Conservation (phyloP, 2,888 invertebrate genomes). For the Unio delphinus region DNA sequence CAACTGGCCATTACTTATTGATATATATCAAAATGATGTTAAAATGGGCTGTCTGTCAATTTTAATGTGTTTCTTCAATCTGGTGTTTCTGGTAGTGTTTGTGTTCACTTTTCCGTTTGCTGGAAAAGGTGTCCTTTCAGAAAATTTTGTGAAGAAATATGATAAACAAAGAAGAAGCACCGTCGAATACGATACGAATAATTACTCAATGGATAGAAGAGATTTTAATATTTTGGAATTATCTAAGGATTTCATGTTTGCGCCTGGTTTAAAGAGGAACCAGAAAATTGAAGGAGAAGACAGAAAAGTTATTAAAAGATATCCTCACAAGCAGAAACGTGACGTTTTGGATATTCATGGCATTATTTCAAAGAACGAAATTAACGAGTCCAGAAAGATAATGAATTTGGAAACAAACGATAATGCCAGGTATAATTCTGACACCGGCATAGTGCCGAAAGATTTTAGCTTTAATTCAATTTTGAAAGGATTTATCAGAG, state of each 20-base stretch:
- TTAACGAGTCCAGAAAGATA: not conserved
- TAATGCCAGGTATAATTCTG: not conserved
- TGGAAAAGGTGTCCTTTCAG: no score
- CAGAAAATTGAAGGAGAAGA: no score
- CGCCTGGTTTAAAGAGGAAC: no score
- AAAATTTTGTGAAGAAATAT: no score
- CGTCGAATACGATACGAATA: conserved; percentile 4
- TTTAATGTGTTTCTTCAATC: conserved; percentile 12
- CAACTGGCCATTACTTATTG: no score
- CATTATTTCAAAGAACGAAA: no score
- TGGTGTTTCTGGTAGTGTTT: conserved; percentile 7
- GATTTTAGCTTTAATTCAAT: not conserved
- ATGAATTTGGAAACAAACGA: not conserved
- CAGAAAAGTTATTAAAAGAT: no score
- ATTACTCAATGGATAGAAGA: no score
- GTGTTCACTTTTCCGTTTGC: conserved; percentile 11
- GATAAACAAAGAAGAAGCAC: conserved; percentile 1
- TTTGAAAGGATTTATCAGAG: not conserved
- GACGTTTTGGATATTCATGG: no score
- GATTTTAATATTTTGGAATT: no score
- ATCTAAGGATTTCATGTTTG: no score
- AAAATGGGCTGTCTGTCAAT: conserved; percentile 21
- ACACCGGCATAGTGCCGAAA: not conserved
- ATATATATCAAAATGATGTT: conserved; percentile 16
- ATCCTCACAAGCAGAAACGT: no score